Base-by-base conservation (phyloP, 2,888 invertebrate genomes). In the Arrhopalites spinosus region DNA sequence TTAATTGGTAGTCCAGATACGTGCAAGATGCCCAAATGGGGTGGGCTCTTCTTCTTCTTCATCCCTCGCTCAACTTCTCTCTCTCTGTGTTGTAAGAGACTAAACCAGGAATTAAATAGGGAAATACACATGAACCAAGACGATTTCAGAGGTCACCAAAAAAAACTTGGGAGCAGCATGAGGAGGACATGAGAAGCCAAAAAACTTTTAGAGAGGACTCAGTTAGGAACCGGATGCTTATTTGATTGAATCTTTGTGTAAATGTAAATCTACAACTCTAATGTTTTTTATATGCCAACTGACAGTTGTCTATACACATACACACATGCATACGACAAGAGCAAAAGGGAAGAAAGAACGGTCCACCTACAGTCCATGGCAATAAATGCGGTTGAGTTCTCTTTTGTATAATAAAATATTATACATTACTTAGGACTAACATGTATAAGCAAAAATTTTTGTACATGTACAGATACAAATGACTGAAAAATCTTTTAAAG, bases 151-250 rank as follows among this genome's bases (percentile, higher is more conserved):
- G 36, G 36, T 36, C 36, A 36, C 36, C 36, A 36, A 36, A 36
- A 53, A 53, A 59, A 59, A 20, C 59, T 25, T 25, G 20, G 59
- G 25, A 59, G 11, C 20, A 23, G 59, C 17, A 25, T 23, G 20
- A 59, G 20, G 20, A 59, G 20, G 23, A 59, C 59, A 59, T 13
- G 20, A 59, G 59, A n/a, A 13, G n/a, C 11, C 59, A 59, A 59
- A 17, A 59, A 20, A 53, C 20, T 53, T 20, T n/a, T n/a, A n/a
- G n/a, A n/a, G n/a, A n/a, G n/a, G n/a, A n/a, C n/a, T n/a, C n/a
- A n/a, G n/a, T 59, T 59, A 59, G 59, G 59, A 59, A 59, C 59
- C 59, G 59, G 59, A 59, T 59, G 25, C 25, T 59, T 59, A 59
- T 59, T 59, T 25, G 25, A 59, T 59, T 59, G 59, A 59, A 59